These are phyloP conservation scores for Platichthys flesus DNA, from an alignment of 2,113 vertebrate species.

Conservation along the genomic window DNA sequence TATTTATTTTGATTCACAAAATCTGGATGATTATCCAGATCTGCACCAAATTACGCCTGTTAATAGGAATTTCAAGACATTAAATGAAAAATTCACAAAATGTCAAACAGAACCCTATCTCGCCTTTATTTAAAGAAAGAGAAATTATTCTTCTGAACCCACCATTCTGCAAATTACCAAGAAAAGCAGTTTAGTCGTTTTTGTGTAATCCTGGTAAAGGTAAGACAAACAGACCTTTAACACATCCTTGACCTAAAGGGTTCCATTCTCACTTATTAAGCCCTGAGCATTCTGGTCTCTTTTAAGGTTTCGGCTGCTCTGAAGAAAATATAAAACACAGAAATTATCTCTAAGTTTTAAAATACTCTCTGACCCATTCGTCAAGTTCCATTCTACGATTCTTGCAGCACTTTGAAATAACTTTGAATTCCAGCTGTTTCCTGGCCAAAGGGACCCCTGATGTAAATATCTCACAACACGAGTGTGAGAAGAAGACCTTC, in stretches of 20 bases:
- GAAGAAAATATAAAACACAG: background rate
- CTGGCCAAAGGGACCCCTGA: background rate
- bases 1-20: too few species aligned
- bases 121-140: too few species aligned
- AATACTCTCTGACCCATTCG: background rate
- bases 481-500: too few species aligned
- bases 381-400: constrained; percentile 1
- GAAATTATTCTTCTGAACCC: too few species aligned
- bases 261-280: background rate
- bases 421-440: background rate
- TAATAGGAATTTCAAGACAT: too few species aligned
- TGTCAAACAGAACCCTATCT: too few species aligned
- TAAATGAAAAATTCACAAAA: too few species aligned
- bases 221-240: background rate
- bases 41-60: too few species aligned
- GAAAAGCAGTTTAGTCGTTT: too few species aligned
- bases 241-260: background rate
- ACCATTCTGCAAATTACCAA: too few species aligned
- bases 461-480: constrained; percentile 5
- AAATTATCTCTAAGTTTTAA: background rate
- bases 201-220: too few species aligned
- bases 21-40: too few species aligned
- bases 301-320: background rate
- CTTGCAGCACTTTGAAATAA: constrained; percentile 4
- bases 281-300: background rate